phyloP scores from a whole-genome alignment of 2,797 vertebrate genomes.

The Euthynnus affinis region DNA sequence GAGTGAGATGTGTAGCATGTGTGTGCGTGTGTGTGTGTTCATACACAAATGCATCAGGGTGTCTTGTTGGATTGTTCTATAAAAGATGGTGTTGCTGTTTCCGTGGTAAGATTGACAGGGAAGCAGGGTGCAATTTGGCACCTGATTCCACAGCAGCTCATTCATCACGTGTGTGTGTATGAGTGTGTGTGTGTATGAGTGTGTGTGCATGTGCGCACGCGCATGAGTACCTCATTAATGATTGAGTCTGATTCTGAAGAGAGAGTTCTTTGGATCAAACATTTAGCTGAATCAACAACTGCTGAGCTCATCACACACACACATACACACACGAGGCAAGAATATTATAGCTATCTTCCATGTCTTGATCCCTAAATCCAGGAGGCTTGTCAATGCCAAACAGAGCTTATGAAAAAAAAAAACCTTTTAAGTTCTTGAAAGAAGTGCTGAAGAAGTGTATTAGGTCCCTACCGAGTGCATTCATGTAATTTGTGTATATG shows the following conservation, averaged over 20 bases:
- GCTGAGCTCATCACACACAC: slow-evolving; percentile 53
- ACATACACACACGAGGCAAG: neutral
- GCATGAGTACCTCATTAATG: slow-evolving; percentile 63
- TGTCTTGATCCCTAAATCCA: slow-evolving; percentile 61
- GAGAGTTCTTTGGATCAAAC: slow-evolving; percentile 69
- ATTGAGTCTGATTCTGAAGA: slow-evolving; percentile 56
- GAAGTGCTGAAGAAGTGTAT: slow-evolving; percentile 48
- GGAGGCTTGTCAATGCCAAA: slow-evolving; percentile 54
- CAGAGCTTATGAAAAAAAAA: slow-evolving; percentile 47
- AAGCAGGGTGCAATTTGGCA: slow-evolving; percentile 49
- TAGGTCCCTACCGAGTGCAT: slow-evolving; percentile 12
- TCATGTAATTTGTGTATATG: slow-evolving; percentile 13
- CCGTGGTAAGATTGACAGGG: slow-evolving; percentile 38
- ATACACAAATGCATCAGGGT: neutral
- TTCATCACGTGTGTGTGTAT: slow-evolving; percentile 6
- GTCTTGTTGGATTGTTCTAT: slow-evolving; percentile 22
- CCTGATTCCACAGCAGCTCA: slow-evolving; percentile 49
- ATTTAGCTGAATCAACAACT: slow-evolving; percentile 79
- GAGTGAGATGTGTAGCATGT: neutral
- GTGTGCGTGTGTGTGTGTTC: neutral
- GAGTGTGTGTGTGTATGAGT: slow-evolving; percentile 18
- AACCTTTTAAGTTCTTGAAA: slow-evolving; percentile 47
- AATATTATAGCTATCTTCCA: slow-evolving; percentile 49
- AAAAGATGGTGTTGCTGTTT: slow-evolving; percentile 39
- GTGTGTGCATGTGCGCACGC: neutral